Evolutionary conservation across 2,797 vertebrate genomes (phyloP).

Genomic region (Sarcophilus harrisii): DNA sequence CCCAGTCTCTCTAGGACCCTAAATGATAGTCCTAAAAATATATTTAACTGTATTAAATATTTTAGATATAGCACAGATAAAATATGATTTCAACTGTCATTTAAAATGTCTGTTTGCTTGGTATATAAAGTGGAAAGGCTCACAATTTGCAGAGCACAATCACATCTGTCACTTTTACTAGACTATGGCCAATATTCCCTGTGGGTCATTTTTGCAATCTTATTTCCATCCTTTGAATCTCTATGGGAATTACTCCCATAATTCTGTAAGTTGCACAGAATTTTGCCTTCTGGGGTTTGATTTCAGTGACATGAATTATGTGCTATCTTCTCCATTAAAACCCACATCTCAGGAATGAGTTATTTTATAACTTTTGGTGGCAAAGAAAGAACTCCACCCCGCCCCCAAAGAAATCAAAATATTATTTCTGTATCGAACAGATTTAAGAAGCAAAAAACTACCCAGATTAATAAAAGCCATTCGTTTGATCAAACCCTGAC

Average conservation of each 20-base stretch:
- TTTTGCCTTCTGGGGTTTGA: constrained; percentile 27
- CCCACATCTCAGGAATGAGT: constrained; percentile 66
- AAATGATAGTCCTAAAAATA: constrained; percentile 34
- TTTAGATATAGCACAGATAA: neutral
- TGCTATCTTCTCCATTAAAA: constrained; percentile 75
- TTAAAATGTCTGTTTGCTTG: constrained; percentile 2
- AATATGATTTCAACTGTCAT: neutral
- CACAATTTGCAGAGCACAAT: neutral
- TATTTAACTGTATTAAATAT: constrained; percentile 8
- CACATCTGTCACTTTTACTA: neutral
- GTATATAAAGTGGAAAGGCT: neutral
- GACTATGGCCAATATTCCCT: neutral
- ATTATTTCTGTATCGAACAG: constrained; percentile 68
- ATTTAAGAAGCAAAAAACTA: constrained; percentile 59
- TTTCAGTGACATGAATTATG: constrained; percentile 69
- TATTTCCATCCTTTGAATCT: constrained; percentile 59
- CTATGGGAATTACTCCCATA: constrained; percentile 44
- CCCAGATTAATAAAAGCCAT: constrained; percentile 63
- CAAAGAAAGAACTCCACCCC: constrained; percentile 54
- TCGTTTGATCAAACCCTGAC: constrained; percentile 67
- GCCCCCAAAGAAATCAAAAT: constrained; percentile 68
- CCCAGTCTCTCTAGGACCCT: constrained; percentile 25
- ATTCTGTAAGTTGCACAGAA: neutral
- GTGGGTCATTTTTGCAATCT: constrained; percentile 60
- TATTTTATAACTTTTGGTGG: constrained; percentile 63